phyloP scores from a whole-genome alignment of 2,888 invertebrate species.

The Tiliacea aurago region DNA sequence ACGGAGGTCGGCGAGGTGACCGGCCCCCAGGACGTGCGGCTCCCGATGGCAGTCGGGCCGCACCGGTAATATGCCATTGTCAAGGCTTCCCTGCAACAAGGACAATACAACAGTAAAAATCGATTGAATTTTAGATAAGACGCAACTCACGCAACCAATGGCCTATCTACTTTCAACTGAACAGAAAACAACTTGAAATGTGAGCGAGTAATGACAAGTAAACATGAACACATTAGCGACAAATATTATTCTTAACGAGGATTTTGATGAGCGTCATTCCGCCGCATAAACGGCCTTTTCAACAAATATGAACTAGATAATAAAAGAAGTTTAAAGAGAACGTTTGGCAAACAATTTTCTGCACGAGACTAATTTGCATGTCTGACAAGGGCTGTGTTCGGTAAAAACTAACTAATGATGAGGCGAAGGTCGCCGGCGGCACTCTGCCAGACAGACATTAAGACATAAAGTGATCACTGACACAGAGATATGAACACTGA shows the following conservation, averaged over 20 bases:
- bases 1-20: constrained; percentile 85
- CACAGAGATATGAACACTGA: constrained; percentile 64
- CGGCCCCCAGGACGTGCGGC: constrained; percentile 91
- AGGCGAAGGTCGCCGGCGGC: constrained; percentile 70
- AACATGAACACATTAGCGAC: constrained; percentile 43
- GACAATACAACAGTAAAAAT: constrained; percentile 50
- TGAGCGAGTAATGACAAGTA: constrained; percentile 12
- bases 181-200: constrained; percentile 30
- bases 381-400: constrained; percentile 71
- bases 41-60: constrained; percentile 86
- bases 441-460: constrained; percentile 74
- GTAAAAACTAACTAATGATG: constrained; percentile 68
- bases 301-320: constrained; percentile 49
- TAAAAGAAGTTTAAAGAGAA: constrained; percentile 54
- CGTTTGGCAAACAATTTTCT: constrained; percentile 57
- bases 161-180: constrained; percentile 19
- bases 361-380: constrained; percentile 73
- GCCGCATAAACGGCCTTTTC: constrained; percentile 27
- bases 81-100: constrained; percentile 73
- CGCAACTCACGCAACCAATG: constrained; percentile 10
- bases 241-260: constrained; percentile 46
- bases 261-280: constrained; percentile 38
- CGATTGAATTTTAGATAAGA: constrained; percentile 38
- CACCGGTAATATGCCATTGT: constrained; percentile 87
- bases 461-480: constrained; percentile 70